phyloP scores from a whole-genome alignment of 2,888 invertebrate species.

The Celastrina argiolus region DNA sequence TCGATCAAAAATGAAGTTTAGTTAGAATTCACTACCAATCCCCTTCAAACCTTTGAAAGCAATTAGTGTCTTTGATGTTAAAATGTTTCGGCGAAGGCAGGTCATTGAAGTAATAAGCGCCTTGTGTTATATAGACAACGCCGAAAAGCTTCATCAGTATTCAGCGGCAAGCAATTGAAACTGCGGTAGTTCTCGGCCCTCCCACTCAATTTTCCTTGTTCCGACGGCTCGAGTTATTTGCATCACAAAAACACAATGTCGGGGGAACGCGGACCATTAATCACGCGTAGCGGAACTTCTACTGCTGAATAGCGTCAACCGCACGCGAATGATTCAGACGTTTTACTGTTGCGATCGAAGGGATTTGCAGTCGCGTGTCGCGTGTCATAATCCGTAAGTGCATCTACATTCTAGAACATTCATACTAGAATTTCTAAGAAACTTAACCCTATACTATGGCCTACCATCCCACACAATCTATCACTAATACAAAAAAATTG shows the following conservation, averaged over 20 bases:
- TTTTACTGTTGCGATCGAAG: conserved; percentile 35
- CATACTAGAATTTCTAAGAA: too few relatives aligned
- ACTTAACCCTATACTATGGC: too few relatives aligned
- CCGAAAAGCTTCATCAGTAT: conserved; percentile 72
- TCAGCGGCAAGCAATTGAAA: conserved; percentile 74
- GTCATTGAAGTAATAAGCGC: conserved; percentile 32
- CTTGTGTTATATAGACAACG: conserved; percentile 45
- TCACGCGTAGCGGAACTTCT: conserved; percentile 69
- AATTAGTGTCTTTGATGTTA: not conserved
- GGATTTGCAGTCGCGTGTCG: conserved; percentile 28
- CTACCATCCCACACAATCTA: too few relatives aligned
- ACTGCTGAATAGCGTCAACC: conserved; percentile 66
- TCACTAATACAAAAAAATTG: too few relatives aligned
- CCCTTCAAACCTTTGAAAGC: not conserved
- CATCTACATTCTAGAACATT: not conserved
- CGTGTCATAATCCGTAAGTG: conserved; percentile 6
- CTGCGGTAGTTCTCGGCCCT: conserved; percentile 69
- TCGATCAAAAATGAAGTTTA: not conserved
- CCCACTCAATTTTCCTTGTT: conserved; percentile 75
- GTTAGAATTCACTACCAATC: not conserved
- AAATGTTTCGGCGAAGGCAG: not conserved
- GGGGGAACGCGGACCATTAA: conserved; percentile 73
- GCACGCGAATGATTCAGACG: conserved; percentile 72
- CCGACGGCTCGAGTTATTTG: conserved; percentile 75
- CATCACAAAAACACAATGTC: conserved; percentile 78